Evolutionary conservation across 2,888 invertebrate genomes (phyloP).

Genomic region (Agrilus biguttatus): DNA sequence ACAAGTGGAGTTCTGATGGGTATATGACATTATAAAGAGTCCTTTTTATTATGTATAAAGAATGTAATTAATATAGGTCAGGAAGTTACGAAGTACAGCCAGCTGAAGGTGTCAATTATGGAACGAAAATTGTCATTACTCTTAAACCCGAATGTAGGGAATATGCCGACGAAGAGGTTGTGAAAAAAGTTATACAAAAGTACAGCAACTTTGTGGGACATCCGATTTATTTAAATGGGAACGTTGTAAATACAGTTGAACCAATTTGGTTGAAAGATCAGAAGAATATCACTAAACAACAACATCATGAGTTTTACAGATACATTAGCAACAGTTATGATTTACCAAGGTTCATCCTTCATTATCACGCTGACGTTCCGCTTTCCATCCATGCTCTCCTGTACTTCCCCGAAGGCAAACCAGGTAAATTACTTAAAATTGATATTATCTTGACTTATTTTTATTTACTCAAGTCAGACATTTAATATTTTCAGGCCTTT

Average conservation of each 20-base stretch:
- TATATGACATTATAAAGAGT: constrained; percentile 25
- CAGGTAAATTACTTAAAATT: constrained; percentile 17
- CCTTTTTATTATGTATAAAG: not conserved
- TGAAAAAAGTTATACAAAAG: constrained; percentile 79
- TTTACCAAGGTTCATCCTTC: constrained; percentile 75
- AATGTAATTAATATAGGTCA: constrained; percentile 36
- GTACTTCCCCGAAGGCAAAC: constrained; percentile 82
- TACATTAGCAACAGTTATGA: constrained; percentile 79
- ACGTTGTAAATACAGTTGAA: constrained; percentile 75
- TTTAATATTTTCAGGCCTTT: constrained; percentile 42
- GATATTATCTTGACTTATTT: not conserved
- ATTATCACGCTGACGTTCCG: constrained; percentile 88
- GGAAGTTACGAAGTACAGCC: constrained; percentile 82
- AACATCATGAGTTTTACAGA: constrained; percentile 87
- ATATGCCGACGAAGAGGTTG: constrained; percentile 73
- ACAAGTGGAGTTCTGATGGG: constrained; percentile 88
- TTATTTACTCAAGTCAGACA: not conserved
- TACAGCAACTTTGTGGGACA: constrained; percentile 96
- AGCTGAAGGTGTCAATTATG: constrained; percentile 69
- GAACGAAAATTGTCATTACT: constrained; percentile 87
- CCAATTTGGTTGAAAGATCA: constrained; percentile 90
- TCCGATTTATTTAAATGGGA: constrained; percentile 82
- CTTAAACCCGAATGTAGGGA: constrained; percentile 79
- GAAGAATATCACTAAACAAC: constrained; percentile 68
- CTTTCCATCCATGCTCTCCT: constrained; percentile 79